Conservation (phyloP, 1,140 invertebrate genomes). For the Drosophila burlai region DNA sequence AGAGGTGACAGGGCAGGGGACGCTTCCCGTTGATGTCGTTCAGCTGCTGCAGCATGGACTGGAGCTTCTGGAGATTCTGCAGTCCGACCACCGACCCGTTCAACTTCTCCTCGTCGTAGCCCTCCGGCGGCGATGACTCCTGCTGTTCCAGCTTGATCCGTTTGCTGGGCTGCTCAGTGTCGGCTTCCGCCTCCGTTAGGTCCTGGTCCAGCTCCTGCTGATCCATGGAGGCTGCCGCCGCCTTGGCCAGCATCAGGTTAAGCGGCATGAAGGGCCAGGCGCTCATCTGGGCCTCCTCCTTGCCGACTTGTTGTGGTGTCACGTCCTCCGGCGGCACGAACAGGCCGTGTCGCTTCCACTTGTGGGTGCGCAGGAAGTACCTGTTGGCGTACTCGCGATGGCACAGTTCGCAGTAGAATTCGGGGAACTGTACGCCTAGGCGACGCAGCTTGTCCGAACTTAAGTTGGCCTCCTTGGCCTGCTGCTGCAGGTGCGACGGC, state of each 20-base stretch:
- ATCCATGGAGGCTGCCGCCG: slow-evolving; percentile 48
- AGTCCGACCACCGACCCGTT: slow-evolving; percentile 59
- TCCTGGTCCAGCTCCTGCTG: slow-evolving; percentile 39
- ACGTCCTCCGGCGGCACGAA: slow-evolving; percentile 87
- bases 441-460: slow-evolving; percentile 89
- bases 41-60: slow-evolving; percentile 96
- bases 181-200: slow-evolving; percentile 16
- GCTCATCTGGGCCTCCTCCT: slow-evolving; percentile 79
- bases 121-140: slow-evolving; percentile 17
- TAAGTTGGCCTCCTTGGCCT: slow-evolving; percentile 88
- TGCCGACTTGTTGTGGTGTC: slow-evolving; percentile 28
- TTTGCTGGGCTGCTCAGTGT: slow-evolving; percentile 55
- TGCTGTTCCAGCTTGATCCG: slow-evolving; percentile 74
- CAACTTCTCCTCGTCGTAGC: slow-evolving; percentile 47
- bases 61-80: slow-evolving; percentile 92
- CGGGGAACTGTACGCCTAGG: slow-evolving; percentile 93
- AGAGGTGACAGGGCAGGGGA: slow-evolving; percentile 87
- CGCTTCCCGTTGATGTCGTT: slow-evolving; percentile 90
- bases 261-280: slow-evolving; percentile 87
- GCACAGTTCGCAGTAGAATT: slow-evolving; percentile 97
- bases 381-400: slow-evolving; percentile 98
- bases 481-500: slow-evolving; percentile 88
- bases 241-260: slow-evolving; percentile 87
- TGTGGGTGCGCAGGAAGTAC: slow-evolving; percentile 96
- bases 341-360: slow-evolving; percentile 92